Conservation (phyloP, 1,140 invertebrate genomes). For the Ephestia elutella region DNA sequence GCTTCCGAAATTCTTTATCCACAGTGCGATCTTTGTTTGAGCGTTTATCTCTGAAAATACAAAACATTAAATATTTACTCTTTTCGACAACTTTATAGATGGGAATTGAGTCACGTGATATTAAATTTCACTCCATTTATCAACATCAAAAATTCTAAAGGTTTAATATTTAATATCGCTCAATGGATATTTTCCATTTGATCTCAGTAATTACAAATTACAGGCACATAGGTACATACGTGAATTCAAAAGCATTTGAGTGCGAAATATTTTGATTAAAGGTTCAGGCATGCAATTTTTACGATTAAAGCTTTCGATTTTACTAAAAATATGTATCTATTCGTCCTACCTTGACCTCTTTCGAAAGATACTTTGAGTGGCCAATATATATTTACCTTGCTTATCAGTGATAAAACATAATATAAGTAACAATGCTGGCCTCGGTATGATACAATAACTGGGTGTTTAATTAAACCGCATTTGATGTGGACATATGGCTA, state of each 20-base stretch:
- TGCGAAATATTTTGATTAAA: no score
- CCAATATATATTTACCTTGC: no score
- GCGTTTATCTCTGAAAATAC: slow-evolving; percentile 13
- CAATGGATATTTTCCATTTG: slow-evolving; percentile 8
- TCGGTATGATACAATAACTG: slow-evolving; percentile 14
- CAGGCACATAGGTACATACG: slow-evolving; percentile 26
- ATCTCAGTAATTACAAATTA: slow-evolving; percentile 23
- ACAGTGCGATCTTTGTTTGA: slow-evolving; percentile 11
- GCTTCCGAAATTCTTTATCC: slow-evolving; percentile 21
- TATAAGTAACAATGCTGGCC: background rate
- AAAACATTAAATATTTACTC: background rate
- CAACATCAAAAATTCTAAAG: background rate
- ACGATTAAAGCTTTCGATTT: no score
- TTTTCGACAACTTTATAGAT: background rate
- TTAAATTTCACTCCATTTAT: no score
- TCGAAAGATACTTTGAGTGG: no score
- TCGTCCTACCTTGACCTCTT: no score
- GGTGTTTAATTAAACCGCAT: slow-evolving; percentile 1
- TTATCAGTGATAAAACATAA: no score
- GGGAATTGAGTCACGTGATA: slow-evolving; percentile 1
- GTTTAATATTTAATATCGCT: slow-evolving; percentile 1
- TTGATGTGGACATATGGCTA: slow-evolving; percentile 10
- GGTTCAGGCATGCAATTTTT: no score
- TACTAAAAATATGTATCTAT: no score
- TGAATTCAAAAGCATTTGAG: no score